phyloP scores from a whole-genome alignment of 2,888 invertebrate species.

The Oxycera nigricornis region DNA sequence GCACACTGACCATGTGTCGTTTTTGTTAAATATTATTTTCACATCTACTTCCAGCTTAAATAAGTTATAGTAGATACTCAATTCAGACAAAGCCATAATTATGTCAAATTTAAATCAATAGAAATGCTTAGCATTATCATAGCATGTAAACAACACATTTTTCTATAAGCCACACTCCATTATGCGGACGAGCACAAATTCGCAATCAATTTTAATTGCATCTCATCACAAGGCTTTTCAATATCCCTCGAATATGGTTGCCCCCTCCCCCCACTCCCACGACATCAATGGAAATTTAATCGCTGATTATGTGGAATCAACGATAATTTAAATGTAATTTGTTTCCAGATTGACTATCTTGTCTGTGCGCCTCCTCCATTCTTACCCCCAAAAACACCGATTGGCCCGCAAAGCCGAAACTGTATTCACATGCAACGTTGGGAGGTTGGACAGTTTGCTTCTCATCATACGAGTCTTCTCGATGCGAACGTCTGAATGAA shows the following conservation, averaged over 20 bases:
- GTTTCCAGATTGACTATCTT: neutral
- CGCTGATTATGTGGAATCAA: constrained; percentile 15
- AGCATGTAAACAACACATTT: no score
- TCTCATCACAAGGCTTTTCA: neutral
- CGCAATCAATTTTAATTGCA: neutral
- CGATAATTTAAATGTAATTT: constrained; percentile 11
- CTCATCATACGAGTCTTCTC: neutral
- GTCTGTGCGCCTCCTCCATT: neutral
- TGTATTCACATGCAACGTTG: neutral
- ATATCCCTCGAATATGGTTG: neutral
- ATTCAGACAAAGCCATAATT: no score
- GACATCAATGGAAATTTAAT: neutral
- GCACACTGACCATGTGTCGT: no score
- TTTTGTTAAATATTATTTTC: no score
- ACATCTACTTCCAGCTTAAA: no score
- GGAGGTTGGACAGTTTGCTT: neutral
- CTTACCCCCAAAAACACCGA: neutral
- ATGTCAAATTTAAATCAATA: no score
- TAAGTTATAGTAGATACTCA: no score
- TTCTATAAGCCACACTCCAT: neutral
- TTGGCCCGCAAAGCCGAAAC: neutral
- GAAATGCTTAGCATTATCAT: no score
- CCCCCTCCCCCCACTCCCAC: neutral
- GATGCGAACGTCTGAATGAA: neutral
- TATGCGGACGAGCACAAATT: neutral